Evolutionary conservation across 2,797 vertebrate species (phyloP).

Genomic region (Perodicticus potto): DNA sequence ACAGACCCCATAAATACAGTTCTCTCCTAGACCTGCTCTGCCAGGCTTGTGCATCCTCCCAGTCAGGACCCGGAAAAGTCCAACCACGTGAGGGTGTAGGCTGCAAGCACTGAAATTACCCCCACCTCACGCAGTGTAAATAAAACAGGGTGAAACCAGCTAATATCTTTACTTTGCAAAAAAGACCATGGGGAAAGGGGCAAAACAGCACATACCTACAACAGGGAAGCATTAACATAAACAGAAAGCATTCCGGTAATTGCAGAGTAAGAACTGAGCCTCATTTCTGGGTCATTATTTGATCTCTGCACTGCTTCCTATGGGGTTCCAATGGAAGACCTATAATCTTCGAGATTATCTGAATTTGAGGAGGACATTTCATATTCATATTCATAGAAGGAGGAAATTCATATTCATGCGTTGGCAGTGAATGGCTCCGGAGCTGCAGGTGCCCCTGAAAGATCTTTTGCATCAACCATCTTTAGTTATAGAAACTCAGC

Average conservation of each 20-base stretch:
- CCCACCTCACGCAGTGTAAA: not conserved
- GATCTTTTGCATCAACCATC: not conserved
- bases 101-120: not conserved
- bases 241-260: not conserved
- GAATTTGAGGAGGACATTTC: not conserved
- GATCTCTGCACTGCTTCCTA: not conserved
- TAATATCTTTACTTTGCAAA: constrained; percentile 42
- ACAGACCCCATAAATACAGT: not conserved
- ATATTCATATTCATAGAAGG: not conserved
- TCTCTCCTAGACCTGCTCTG: constrained; percentile 24
- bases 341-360: not conserved
- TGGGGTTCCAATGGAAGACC: not conserved
- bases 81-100: not conserved
- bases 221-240: not conserved
- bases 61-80: not conserved
- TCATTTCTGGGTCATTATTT: not conserved
- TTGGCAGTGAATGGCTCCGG: not conserved
- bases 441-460: constrained; percentile 25
- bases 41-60: rapidly evolving
- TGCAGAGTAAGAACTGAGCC: not conserved
- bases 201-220: not conserved
- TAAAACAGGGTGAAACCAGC: not conserved
- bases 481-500: not conserved
- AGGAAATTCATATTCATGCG: constrained; percentile 12
- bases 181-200: not conserved